These are phyloP conservation scores for Lapara coniferarum DNA, from an alignment of 2,888 invertebrate genomes.

Conservation along the genomic window DNA sequence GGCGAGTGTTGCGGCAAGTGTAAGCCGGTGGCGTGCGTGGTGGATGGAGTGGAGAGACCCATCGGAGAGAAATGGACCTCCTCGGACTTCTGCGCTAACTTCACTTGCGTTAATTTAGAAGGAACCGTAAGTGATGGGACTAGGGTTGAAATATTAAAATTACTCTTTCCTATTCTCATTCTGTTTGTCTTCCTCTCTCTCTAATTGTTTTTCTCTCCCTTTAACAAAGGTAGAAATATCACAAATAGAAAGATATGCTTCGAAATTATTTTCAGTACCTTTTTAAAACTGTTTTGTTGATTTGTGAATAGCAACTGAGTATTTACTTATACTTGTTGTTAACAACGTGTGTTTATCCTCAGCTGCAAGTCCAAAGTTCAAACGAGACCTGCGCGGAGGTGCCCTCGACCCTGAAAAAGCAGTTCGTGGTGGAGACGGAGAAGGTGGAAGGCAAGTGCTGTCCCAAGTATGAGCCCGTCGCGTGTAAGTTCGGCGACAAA, in stretches of 20 bases:
- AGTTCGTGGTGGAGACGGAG: constrained; percentile 79
- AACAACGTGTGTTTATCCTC: constrained; percentile 27
- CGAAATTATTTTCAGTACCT: too few species aligned
- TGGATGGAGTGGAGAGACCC: constrained; percentile 70
- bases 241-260: too few species aligned
- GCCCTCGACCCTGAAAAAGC: constrained; percentile 62
- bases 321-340: too few species aligned
- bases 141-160: too few species aligned
- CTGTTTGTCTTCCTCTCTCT: too few species aligned
- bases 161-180: too few species aligned
- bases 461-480: constrained; percentile 73
- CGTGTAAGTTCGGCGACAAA: constrained; percentile 80
- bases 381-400: constrained; percentile 80
- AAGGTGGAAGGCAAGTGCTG: constrained; percentile 83
- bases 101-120: constrained; percentile 81
- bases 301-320: too few species aligned
- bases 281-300: too few species aligned
- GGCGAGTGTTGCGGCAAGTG: constrained; percentile 87
- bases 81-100: constrained; percentile 85
- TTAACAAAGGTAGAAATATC: too few species aligned
- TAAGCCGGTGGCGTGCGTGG: constrained; percentile 84
- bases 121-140: constrained; percentile 70
- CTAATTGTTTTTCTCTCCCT: too few species aligned
- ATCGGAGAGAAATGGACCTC: constrained; percentile 85
- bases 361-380: constrained; percentile 83